Evolutionary conservation across 2,888 invertebrate species (phyloP).

Genomic region (Macrosiphum euphorbiae): DNA sequence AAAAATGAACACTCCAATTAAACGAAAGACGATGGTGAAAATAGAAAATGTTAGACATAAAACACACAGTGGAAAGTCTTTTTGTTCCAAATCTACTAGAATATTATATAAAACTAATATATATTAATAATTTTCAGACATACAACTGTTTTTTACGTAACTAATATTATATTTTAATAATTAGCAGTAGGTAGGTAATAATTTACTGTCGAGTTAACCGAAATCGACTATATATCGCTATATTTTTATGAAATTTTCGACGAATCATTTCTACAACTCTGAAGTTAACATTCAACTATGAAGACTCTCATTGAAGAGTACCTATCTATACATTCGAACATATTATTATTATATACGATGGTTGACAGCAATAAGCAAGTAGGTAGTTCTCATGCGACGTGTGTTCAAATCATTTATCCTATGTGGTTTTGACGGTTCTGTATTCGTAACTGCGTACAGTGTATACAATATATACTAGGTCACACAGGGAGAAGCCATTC

Average conservation of each 20-base stretch:
- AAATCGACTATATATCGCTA: neutral
- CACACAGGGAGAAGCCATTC: neutral
- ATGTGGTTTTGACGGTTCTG: neutral
- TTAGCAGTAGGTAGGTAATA: neutral
- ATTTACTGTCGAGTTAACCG: neutral
- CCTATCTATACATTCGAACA: neutral
- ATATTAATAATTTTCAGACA: neutral
- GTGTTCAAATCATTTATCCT: constrained; percentile 9
- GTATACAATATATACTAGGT: neutral
- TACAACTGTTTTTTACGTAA: neutral
- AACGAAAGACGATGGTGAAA: neutral
- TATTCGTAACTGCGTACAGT: neutral
- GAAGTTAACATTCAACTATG: neutral
- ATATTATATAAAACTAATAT: neutral
- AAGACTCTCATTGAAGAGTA: too few species aligned
- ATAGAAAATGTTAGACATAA: neutral
- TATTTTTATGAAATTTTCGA: neutral
- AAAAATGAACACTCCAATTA: neutral
- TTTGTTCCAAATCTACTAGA: too few species aligned
- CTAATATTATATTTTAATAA: neutral
- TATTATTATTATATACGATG: neutral
- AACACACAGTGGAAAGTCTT: neutral
- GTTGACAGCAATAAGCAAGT: neutral
- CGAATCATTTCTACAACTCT: neutral
- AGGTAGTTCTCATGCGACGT: neutral